These are phyloP conservation scores for Cynodonichthys magdalenae DNA, from an alignment of 2,797 vertebrate species.

Conservation along the genomic window DNA sequence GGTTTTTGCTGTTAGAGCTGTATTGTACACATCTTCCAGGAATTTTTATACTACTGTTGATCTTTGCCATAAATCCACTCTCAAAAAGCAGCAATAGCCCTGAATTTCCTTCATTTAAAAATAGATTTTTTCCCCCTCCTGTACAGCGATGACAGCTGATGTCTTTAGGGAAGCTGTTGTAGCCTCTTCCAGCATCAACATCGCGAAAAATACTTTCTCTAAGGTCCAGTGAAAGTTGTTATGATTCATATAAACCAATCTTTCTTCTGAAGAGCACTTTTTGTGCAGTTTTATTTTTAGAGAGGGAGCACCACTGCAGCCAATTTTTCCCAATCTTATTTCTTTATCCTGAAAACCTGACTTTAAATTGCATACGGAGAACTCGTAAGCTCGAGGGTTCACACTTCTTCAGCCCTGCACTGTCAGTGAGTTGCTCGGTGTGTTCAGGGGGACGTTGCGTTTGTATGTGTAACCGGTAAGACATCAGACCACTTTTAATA, in stretches of 20 bases:
- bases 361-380: neutral
- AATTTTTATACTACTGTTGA: neutral
- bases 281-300: constrained; percentile 10
- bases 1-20: neutral
- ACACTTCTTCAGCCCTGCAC: neutral
- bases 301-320: neutral
- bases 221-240: constrained; percentile 8
- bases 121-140: neutral
- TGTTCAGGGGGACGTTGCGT: neutral
- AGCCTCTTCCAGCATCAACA: constrained; percentile 2
- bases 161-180: constrained; percentile 10
- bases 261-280: constrained; percentile 1
- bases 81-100: neutral
- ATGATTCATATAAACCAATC: constrained; percentile 5
- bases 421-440: neutral
- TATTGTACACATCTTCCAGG: neutral
- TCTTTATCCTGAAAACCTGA: constrained; percentile 3
- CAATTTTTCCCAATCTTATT: constrained; percentile 1
- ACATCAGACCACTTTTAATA: neutral
- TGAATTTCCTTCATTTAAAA: constrained; percentile 7
- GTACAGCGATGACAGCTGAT: constrained; percentile 1
- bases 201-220: constrained; percentile 6
- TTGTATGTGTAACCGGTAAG: neutral
- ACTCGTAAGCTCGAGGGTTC: neutral
- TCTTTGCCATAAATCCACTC: neutral